Base-by-base conservation (phyloP, 2,113 vertebrate genomes). In the Holacanthus passer region DNA sequence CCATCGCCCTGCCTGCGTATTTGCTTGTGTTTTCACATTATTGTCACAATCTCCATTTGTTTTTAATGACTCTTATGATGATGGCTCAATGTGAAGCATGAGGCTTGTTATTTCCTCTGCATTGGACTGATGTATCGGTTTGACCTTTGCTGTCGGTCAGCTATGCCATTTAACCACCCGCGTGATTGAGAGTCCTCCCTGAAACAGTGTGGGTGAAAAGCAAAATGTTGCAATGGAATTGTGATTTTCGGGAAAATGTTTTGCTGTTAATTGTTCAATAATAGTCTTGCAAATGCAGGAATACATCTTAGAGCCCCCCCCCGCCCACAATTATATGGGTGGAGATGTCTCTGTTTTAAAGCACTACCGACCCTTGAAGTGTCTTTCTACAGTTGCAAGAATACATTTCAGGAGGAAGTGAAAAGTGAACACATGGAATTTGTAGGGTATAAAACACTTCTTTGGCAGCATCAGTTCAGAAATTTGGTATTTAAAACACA, bases 71-170 rank as follows among this genome's bases (percentile, higher is more conserved):
- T 64, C 41, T n/a, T n/a, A n/a, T 67, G 60, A 79, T 71, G 77
- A 85, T 76, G 74, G 72, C 47, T 77, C 48, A 59, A 32, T 74
- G 77, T 81, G 84, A 90, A 76, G 64, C 31, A 79, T 16, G 47
- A 75, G 73, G 77, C 74, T 87, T 83, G 83, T 78, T 87, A 89
- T 90, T 89, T 88, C 69, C 71, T 75, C 67, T 1, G 77, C 76
- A 35, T 68, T 68, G 58, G 29, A 68, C 80, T 87, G 88, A 91
- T 88, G 73, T 84, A 91, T 91, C 85, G 85, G 79, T 84, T 90
- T 88, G 82, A 91, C 90, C 90, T 91, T 91, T 88, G 69, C 73
- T 89, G 41, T 69, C 22, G 59, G 79, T 47, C 56, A 74, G 82
- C 70, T 55, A 52, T 85, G 84, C 75, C 87, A 86, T 91, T 90